Evolutionary conservation across 2,797 vertebrate species (phyloP).

Genomic region (Chloroceryle amazona): DNA sequence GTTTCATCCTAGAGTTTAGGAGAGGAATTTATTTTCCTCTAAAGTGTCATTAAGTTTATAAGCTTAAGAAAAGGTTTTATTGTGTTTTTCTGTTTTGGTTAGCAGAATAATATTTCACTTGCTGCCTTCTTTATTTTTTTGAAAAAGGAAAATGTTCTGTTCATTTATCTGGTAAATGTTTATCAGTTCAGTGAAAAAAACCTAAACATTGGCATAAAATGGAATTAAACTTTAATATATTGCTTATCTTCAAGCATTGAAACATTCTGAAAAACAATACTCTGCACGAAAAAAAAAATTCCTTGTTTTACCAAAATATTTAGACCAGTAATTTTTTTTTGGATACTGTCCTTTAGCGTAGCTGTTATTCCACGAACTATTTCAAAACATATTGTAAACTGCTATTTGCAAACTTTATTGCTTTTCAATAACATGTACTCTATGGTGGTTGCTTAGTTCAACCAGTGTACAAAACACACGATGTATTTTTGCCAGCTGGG

Average conservation of each 20-base stretch:
- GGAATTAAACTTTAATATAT: conserved; percentile 78
- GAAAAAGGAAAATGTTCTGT: conserved; percentile 46
- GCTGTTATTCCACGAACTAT: background rate
- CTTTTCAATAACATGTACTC: conserved; percentile 51
- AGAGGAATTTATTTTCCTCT: conserved; percentile 49
- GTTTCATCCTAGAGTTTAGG: conserved; percentile 21
- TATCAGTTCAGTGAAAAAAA: conserved; percentile 57
- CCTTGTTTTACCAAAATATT: conserved; percentile 58
- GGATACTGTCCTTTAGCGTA: background rate
- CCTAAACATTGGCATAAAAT: conserved; percentile 72
- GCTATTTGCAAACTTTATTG: conserved; percentile 1
- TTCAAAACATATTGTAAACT: background rate
- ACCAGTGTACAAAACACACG: conserved; percentile 14
- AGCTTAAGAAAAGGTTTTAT: conserved; percentile 17
- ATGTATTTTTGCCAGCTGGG: background rate
- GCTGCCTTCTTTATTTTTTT: background rate
- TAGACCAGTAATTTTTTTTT: conserved; percentile 62
- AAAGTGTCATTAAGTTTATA: conserved; percentile 47
- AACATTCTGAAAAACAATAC: conserved; percentile 68
- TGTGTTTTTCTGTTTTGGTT: conserved; percentile 21
- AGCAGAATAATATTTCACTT: conserved; percentile 17
- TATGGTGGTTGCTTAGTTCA: background rate
- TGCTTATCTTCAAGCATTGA: conserved; percentile 66
- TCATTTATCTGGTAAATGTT: conserved; percentile 71
- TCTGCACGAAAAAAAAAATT: conserved; percentile 45